Conservation (phyloP, 2,797 vertebrate species). For the Acropternis orthonyx region DNA sequence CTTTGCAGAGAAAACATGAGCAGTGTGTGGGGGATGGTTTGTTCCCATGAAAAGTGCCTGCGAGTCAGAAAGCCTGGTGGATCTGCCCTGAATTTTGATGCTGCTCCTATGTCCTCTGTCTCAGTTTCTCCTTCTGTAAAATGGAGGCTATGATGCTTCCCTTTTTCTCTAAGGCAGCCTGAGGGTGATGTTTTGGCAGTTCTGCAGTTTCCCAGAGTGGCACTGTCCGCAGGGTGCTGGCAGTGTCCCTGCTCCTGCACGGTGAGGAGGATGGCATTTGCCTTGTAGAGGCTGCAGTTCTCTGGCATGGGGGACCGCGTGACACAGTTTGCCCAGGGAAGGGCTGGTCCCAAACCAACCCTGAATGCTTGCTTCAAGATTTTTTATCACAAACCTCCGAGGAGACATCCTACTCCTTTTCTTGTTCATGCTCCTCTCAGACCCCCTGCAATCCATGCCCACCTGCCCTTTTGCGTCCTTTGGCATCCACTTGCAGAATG, state of each 20-base stretch:
- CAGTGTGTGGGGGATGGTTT: background rate
- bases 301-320: accelerated
- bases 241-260: background rate
- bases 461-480: background rate
- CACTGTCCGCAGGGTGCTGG: background rate
- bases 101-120: background rate
- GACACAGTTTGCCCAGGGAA: background rate
- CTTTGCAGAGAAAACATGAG: background rate
- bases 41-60: background rate
- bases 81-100: conserved; percentile 31
- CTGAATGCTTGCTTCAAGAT: background rate
- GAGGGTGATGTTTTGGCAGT: background rate
- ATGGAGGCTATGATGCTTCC: background rate
- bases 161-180: background rate
- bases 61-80: background rate
- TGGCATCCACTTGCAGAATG: background rate
- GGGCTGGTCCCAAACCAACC: background rate
- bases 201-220: background rate
- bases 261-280: accelerated
- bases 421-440: background rate
- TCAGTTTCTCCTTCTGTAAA: background rate
- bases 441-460: background rate
- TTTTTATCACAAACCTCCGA: background rate
- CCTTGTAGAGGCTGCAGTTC: background rate
- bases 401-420: background rate